Conservation (phyloP, 2,113 vertebrate species). For the Gambusia holbrooki region DNA sequence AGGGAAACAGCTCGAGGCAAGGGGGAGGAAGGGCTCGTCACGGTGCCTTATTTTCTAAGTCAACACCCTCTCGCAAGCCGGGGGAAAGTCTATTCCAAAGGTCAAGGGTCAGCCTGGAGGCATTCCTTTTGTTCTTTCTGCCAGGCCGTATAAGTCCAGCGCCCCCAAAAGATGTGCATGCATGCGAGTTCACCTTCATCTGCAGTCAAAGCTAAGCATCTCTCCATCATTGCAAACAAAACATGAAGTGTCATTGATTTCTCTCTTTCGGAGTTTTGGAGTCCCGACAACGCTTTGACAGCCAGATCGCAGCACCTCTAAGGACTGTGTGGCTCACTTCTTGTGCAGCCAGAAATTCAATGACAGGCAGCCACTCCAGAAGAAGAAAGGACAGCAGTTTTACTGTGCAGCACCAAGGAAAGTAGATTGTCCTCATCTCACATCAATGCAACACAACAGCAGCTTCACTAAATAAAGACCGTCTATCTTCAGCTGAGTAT, state of each 20-base stretch:
- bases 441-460: conserved; percentile 11
- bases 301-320: neutral
- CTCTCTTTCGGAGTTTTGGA: conserved; percentile 1
- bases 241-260: conserved; percentile 25
- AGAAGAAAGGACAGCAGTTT: conserved; percentile 14
- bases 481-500: neutral
- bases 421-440: conserved; percentile 4
- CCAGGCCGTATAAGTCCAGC: conserved; percentile 39
- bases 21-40: conserved; percentile 67
- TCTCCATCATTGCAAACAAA: neutral
- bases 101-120: conserved; percentile 72
- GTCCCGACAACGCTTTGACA: neutral
- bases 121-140: conserved; percentile 73
- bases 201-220: conserved; percentile 6
- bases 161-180: conserved; percentile 1
- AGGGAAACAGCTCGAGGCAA: conserved; percentile 58
- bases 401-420: neutral
- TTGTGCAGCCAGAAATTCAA: conserved; percentile 3
- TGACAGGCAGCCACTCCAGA: conserved; percentile 13
- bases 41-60: conserved; percentile 73
- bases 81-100: conserved; percentile 72
- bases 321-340: neutral
- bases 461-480: neutral
- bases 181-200: neutral
- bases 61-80: conserved; percentile 70